Base-by-base conservation (phyloP, 2,888 invertebrate genomes). In the Eristalinus sepulchralis region DNA sequence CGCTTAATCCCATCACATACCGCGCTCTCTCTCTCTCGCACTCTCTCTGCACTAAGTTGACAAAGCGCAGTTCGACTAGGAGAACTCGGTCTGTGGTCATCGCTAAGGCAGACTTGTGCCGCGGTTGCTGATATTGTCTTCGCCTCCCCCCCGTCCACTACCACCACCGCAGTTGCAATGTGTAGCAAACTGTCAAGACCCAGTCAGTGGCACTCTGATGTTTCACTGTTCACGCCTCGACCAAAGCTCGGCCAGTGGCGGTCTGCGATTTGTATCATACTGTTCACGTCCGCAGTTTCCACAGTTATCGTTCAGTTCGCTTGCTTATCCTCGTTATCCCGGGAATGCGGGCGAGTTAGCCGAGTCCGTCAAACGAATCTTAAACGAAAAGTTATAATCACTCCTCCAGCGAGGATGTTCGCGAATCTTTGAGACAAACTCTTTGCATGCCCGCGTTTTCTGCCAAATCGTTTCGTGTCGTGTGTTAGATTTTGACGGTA, bases 241-340 rank as follows among this genome's bases (percentile, higher is more conserved):
- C 60, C 70, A 82, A 86, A 82, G 82, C 72, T 86, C 73, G 62
- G 71, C 63, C 70, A 70, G 78, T 75, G 55, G 39, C 68, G 24
- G 66, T 83, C 78, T 86, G 78, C 47, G 33, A 78, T 78, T 86
- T 55, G 22, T 75, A 67, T 86, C 83, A 36, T 68, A 77, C 72
- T n/a, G 73, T 22, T 64, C 34, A 47, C 47, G 47, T 47, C 47
- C 47, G 47, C 47, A 17, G 47, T 47, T 47, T 47, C 17, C 17
- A 17, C 47, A 47, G 47, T 47, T 17, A 47, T 17, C 8, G 17
- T 47, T 47, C 47, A 47, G 20, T 17, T 36, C 31, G 31, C 22
- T 70, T 36, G 77, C 31, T 36, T 33, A 17, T 70, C 47, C 47
- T 47, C 47, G 8, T 17, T 17, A 17, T 47, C 8, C 17, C 47